Conservation (phyloP, 2,888 invertebrate species). For the Rhagonycha fulva region DNA sequence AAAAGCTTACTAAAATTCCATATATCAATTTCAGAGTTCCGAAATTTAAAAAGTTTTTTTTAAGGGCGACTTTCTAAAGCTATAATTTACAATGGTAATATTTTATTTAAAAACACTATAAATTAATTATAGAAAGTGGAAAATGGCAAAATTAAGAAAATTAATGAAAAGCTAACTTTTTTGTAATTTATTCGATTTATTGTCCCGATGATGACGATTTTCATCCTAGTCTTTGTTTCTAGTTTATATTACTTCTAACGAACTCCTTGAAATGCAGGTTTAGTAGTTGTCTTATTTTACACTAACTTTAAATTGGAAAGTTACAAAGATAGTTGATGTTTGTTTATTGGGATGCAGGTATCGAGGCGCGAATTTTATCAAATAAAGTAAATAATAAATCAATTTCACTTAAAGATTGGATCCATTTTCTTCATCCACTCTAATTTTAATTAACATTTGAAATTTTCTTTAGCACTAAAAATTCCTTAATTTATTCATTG, state of each 20-base stretch:
- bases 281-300: background rate
- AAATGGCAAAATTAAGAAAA: background rate
- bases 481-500: background rate
- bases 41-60: background rate
- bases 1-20: constrained; percentile 23
- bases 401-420: background rate
- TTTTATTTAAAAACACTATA: background rate
- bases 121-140: background rate
- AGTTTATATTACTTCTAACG: background rate
- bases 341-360: background rate
- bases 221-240: background rate
- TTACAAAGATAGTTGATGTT: background rate
- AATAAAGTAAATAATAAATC: background rate
- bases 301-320: background rate
- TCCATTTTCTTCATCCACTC: background rate
- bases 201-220: background rate
- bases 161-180: background rate
- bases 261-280: background rate
- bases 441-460: background rate
- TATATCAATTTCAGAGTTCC: constrained; percentile 27
- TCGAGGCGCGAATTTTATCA: background rate
- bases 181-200: background rate
- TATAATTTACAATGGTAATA: background rate
- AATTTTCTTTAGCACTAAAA: background rate
- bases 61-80: background rate